Evolutionary conservation across 92 coral and sea anemone species (phyloP).

Genomic region (Epizoanthus illoricatus): DNA sequence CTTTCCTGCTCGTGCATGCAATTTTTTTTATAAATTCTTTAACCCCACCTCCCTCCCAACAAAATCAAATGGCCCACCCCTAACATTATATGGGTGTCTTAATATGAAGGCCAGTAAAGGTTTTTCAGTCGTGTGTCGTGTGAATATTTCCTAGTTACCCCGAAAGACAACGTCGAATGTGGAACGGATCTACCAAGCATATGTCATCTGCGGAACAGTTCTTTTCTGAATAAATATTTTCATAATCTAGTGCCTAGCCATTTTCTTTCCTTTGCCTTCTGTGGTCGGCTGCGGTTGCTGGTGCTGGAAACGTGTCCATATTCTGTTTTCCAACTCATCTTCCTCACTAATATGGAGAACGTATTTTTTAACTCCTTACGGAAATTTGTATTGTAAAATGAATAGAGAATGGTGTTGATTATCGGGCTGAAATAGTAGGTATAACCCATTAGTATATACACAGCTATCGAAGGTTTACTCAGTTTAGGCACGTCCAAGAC

Average conservation of each 20-base stretch:
- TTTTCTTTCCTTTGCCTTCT: background rate
- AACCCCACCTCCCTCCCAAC: too few relatives aligned
- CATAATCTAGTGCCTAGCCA: background rate
- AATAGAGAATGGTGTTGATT: slow-evolving; percentile 25
- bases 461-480: background rate
- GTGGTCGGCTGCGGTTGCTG: background rate
- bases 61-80: too few relatives aligned
- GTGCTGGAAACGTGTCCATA: background rate
- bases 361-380: slow-evolving; percentile 20
- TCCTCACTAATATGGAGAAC: background rate
- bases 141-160: too few relatives aligned
- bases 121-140: too few relatives aligned
- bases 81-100: too few relatives aligned
- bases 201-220: too few relatives aligned
- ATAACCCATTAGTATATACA: background rate
- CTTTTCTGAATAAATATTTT: background rate
- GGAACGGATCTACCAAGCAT: too few relatives aligned
- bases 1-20: too few relatives aligned
- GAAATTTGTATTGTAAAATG: slow-evolving; percentile 34
- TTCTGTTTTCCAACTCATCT: background rate
- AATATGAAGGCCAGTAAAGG: too few relatives aligned
- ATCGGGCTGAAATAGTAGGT: slow-evolving; percentile 12
- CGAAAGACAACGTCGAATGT: too few relatives aligned
- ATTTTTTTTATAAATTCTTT: too few relatives aligned
- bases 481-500: background rate